Conservation (phyloP, 2,888 invertebrate species). For the Ashinkailepas kermadecensis region DNA sequence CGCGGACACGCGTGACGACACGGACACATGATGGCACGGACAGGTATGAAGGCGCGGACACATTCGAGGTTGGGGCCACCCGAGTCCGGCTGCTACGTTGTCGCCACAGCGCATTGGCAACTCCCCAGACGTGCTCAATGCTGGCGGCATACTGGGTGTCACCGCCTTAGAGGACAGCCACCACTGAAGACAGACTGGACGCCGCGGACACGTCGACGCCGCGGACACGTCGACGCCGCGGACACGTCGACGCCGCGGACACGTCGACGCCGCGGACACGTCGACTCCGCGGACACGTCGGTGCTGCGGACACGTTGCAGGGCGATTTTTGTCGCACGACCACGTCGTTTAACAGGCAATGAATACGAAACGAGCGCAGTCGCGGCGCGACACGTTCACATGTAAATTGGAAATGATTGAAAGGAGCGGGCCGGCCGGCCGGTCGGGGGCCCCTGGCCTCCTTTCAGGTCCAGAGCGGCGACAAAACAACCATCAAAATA, state of each 20-base stretch:
- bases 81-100: no score
- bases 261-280: not conserved
- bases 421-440: not conserved
- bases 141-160: no score
- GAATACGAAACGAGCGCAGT: not conserved
- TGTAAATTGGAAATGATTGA: constrained; percentile 21
- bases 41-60: no score
- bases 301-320: not conserved
- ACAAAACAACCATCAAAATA: constrained; percentile 21
- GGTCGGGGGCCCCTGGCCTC: not conserved
- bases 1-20: no score
- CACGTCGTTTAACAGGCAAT: not conserved
- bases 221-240: not conserved
- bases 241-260: not conserved
- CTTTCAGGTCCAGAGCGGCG: not conserved
- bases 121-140: no score
- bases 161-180: no score
- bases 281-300: not conserved
- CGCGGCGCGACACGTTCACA: not conserved
- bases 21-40: no score
- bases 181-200: no score
- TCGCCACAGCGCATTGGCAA: no score
- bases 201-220: no score
- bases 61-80: no score
- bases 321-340: not conserved